Evolutionary conservation across 1,140 invertebrate species (phyloP).

Genomic region (Atta texana): DNA sequence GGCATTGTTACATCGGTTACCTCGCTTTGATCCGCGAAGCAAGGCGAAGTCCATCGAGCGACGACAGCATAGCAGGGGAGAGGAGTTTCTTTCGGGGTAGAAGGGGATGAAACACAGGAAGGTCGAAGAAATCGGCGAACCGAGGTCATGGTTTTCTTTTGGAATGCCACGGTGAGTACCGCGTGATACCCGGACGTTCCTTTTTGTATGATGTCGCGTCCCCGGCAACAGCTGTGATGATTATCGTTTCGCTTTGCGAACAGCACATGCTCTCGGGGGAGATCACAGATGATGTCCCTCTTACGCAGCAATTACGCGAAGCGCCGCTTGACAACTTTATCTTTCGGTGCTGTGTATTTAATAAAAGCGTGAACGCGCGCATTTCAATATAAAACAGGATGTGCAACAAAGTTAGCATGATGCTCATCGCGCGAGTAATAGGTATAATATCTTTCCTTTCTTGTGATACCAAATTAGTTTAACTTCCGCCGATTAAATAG

Average conservation of each 20-base stretch:
- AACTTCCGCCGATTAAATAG: conserved; percentile 7
- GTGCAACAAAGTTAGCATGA: conserved; percentile 5
- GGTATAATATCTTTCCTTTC: neutral
- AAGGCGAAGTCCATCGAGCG: conserved; percentile 11
- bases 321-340: conserved; percentile 19
- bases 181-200: conserved; percentile 54
- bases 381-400: conserved; percentile 10
- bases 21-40: conserved; percentile 45
- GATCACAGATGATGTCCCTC: conserved; percentile 32
- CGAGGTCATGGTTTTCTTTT: conserved; percentile 72
- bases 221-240: conserved; percentile 61
- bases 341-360: neutral
- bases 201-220: conserved; percentile 59
- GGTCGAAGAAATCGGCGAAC: conserved; percentile 66
- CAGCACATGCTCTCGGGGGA: neutral
- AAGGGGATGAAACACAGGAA: conserved; percentile 2
- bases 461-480: conserved; percentile 9
- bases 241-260: conserved; percentile 57
- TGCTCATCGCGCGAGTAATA: neutral
- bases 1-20: conserved; percentile 50
- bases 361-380: conserved; percentile 3
- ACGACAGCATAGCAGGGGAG: neutral
- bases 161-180: conserved; percentile 13
- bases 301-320: conserved; percentile 9
- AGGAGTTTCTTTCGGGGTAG: neutral